phyloP scores from a whole-genome alignment of 23 tunicate species.

The Halocynthia roretzi region DNA sequence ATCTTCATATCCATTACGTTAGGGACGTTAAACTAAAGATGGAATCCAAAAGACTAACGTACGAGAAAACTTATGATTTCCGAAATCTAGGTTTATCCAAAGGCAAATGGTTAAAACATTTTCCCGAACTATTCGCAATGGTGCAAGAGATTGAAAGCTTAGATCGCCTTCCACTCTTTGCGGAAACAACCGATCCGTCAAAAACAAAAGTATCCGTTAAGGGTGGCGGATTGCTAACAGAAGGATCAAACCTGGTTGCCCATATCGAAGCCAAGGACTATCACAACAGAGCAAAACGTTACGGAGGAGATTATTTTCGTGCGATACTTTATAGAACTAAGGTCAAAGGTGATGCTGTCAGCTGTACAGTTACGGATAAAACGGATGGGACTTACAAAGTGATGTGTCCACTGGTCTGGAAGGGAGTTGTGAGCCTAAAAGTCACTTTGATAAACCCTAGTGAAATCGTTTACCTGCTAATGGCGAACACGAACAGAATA shows the following conservation, averaged over 20 bases:
- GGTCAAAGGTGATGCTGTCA: not conserved
- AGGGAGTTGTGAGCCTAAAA: not conserved
- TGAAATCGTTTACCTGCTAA: not conserved
- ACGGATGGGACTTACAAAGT: not conserved
- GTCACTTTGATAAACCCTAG: conserved; percentile 5
- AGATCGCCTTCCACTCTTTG: not conserved
- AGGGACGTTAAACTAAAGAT: too few relatives aligned
- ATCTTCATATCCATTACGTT: too few relatives aligned
- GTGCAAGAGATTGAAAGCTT: not conserved
- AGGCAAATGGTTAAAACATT: not conserved
- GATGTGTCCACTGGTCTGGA: not conserved
- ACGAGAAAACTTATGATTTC: not conserved
- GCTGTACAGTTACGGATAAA: conserved; percentile 7
- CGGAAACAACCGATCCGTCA: not conserved
- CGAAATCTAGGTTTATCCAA: not conserved
- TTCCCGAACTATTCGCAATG: not conserved
- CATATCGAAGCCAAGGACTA: conserved; percentile 4
- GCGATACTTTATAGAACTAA: not conserved
- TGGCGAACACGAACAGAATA: not conserved
- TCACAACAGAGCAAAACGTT: not conserved
- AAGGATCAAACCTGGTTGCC: not conserved
- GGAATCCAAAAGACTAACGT: too few relatives aligned
- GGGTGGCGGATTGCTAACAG: not conserved
- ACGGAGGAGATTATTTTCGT: conserved; percentile 5
- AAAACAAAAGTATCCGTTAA: not conserved